Base-by-base conservation (phyloP, 2,888 invertebrate species). In the Lithophane semibrunnea region DNA sequence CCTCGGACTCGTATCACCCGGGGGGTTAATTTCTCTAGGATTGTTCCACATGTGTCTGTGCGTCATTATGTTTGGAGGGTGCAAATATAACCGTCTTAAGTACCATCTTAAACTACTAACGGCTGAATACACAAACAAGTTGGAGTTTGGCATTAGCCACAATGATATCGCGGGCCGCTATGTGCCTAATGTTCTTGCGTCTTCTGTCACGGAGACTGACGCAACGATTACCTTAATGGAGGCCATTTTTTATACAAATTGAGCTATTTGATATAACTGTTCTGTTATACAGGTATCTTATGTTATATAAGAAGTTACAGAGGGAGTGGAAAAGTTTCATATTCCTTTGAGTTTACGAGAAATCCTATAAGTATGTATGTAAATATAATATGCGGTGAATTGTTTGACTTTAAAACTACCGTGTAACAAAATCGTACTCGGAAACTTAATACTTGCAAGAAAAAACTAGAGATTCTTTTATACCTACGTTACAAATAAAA, bases 41-140 rank as follows among this genome's bases (percentile, higher is more conserved):
- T 83, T 79, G 82, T 86, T 87, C 86, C 85, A 86, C 89, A 89
- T 89, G 87, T 86, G 90, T 92, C 91, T 89, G 87, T 86, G 90
- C 86, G 91, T 91, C 91, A 91, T 93, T 92, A 92, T 89, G 83
- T 88, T 89, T 84, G 77, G 78, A 89, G 89, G 87, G 86, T 81
- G 83, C 86, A 84, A 89, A 89, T 89, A 89, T 91, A 89, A 86
- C 84, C 81, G 77, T 79, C 86, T 89, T 90, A 89, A 92, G 88
- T 88, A 85, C 89, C 86, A 81, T 88, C 88, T 90, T 80, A 82
- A 90, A 90, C 90, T 91, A 89, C 75, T 89, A 89, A 89, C 73
- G 86, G 80, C 75, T 75, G 42, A 73, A 76, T 67, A 74, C 67
- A 73, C 77, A 86, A 85, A 89, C 79, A 80, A 86, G 68, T 85